A percentile compares a stretch with the other conserved stretches of the same genome.
Conservation (phyloP, 2,888 invertebrate genomes). For the Sussaba pulchella region DNA sequence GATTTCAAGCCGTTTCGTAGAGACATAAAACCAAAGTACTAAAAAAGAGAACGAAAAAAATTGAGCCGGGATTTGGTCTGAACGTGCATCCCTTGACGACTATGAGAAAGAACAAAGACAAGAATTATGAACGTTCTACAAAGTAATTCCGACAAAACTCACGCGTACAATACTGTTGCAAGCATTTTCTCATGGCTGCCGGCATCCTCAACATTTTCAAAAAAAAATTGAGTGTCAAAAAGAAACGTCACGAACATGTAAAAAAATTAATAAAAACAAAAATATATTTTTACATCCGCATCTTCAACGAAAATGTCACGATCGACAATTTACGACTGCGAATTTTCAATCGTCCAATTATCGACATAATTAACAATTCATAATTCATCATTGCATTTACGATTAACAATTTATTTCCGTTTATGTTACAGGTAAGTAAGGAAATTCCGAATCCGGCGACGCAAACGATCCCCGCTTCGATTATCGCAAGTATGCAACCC, state of each 20-base stretch:
- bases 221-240: too few relatives aligned
- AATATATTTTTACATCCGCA: neutral
- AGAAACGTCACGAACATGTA: too few relatives aligned
- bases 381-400: too few relatives aligned
- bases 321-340: too few relatives aligned
- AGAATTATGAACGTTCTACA: constrained; percentile 4
- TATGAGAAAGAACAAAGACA: constrained; percentile 14
- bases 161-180: neutral
- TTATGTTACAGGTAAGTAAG: constrained; percentile 63
- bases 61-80: constrained; percentile 24
- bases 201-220: neutral
- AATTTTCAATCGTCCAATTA: too few relatives aligned
- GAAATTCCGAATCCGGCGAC: neutral
- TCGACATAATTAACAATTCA: too few relatives aligned
- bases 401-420: neutral
- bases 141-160: neutral
- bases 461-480: neutral
- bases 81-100: constrained; percentile 16
- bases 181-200: neutral
- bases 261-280: neutral
- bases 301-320: too few relatives aligned
- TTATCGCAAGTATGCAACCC: constrained; percentile 39
- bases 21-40: constrained; percentile 60
- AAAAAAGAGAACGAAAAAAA: constrained; percentile 32
- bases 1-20: constrained; percentile 54